Percentiles rank a stretch among this genome's conserved stretches.
Evolutionary conservation across 1,140 invertebrate species (phyloP).

Genomic region (Drosophila burlai): DNA sequence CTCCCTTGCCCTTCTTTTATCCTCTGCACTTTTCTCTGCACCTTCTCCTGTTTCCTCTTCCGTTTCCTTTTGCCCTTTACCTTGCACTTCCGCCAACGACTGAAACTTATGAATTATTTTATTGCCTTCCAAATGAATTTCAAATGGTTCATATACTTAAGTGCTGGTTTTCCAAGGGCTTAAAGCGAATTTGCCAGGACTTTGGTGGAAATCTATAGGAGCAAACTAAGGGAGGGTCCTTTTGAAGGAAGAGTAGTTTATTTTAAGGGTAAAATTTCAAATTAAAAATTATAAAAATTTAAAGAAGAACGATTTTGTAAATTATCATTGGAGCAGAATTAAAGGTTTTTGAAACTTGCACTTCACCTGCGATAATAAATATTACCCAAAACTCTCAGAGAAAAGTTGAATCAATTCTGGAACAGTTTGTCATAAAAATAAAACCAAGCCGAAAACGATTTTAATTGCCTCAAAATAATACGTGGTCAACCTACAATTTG

Average conservation of each 20-base stretch:
- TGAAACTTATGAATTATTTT: slow-evolving; percentile 43
- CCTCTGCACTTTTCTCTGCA: neutral
- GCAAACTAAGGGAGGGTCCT: neutral
- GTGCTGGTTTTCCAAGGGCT: slow-evolving; percentile 13
- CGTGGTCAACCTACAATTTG: neutral
- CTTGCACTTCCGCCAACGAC: slow-evolving; percentile 11
- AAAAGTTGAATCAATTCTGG: neutral
- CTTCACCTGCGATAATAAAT: too few relatives aligned
- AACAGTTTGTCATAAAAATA: neutral
- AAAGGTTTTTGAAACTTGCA: too few relatives aligned
- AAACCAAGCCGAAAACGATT: neutral
- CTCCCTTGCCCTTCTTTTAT: slow-evolving; percentile 13
- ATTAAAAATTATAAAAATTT: too few relatives aligned
- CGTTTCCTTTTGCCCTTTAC: neutral
- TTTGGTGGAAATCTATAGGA: neutral
- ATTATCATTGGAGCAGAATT: too few relatives aligned
- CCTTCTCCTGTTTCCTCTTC: neutral
- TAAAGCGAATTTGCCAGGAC: neutral
- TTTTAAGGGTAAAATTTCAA: neutral
- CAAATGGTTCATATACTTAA: slow-evolving; percentile 37
- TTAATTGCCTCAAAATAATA: neutral
- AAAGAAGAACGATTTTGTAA: too few relatives aligned
- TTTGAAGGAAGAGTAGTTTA: neutral
- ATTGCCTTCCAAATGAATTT: slow-evolving; percentile 38
- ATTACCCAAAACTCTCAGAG: neutral